Percentiles rank a stretch among this genome's conserved stretches.
Evolutionary conservation across 1,140 invertebrate genomes (phyloP).

Genomic region (Heliconius melpomene): DNA sequence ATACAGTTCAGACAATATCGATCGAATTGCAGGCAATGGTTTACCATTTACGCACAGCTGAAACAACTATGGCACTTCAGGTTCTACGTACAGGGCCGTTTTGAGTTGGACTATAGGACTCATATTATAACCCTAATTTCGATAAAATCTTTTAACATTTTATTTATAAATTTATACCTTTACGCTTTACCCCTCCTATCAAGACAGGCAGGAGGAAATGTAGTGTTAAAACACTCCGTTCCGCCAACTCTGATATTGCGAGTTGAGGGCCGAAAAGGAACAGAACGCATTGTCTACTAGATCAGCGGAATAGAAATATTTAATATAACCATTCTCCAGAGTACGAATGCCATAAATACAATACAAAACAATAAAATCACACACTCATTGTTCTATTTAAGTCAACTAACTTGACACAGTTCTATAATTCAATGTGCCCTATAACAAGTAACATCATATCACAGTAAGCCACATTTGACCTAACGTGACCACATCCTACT

Average conservation of each 20-base stretch:
- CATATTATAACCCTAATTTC: neutral
- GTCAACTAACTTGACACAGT: constrained; percentile 39
- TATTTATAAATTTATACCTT: too few relatives aligned
- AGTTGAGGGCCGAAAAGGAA: too few relatives aligned
- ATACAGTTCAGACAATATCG: constrained; percentile 34
- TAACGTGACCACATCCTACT: constrained; percentile 48
- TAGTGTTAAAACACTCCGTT: too few relatives aligned
- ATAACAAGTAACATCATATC: constrained; percentile 29
- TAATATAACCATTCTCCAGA: too few relatives aligned
- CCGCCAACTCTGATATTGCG: too few relatives aligned
- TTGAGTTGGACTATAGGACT: neutral
- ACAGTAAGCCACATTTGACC: constrained; percentile 35
- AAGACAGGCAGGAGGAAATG: too few relatives aligned
- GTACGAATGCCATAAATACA: neutral
- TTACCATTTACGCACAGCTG: constrained; percentile 29
- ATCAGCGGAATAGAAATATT: too few relatives aligned
- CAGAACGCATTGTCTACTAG: rapidly evolving
- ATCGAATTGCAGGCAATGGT: constrained; percentile 35
- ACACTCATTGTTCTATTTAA: constrained; percentile 14
- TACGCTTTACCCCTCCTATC: too few relatives aligned
- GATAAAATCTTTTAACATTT: neutral
- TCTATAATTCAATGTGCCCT: constrained; percentile 29
- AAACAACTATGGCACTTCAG: constrained; percentile 15
- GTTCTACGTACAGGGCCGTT: neutral
- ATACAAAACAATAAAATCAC: constrained; percentile 1